A percentile compares a stretch with the other conserved stretches of the same genome.
Evolutionary conservation across 2,888 invertebrate species (phyloP).

Genomic region (Teleiodes luculella): DNA sequence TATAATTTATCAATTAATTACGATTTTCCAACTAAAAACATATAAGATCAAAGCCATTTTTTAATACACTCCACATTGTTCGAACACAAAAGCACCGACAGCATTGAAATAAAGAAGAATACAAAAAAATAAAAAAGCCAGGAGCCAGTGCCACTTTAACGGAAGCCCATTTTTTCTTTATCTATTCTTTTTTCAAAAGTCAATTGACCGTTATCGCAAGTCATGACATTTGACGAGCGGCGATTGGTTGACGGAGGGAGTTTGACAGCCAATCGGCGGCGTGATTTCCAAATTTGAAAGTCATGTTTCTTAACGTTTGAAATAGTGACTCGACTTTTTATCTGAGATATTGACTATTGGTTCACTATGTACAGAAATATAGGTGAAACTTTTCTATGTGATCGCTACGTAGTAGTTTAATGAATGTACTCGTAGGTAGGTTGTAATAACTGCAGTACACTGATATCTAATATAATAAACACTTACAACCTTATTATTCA

Average conservation of each 20-base stretch:
- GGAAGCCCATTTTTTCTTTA: conserved; percentile 63
- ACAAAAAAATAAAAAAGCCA: conserved; percentile 36
- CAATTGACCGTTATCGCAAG: conserved; percentile 67
- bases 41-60: conserved; percentile 3
- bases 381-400: not conserved
- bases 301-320: conserved; percentile 72
- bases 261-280: conserved; percentile 75
- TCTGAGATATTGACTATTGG: not conserved
- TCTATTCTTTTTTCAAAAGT: conserved; percentile 40
- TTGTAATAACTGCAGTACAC: too few species aligned
- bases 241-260: conserved; percentile 65
- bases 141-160: conserved; percentile 70
- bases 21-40: conserved; percentile 7
- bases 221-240: conserved; percentile 74
- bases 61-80: not conserved
- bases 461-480: too few species aligned
- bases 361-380: conserved; percentile 9
- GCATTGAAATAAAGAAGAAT: conserved; percentile 30
- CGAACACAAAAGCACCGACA: conserved; percentile 35
- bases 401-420: not conserved
- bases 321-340: conserved; percentile 54
- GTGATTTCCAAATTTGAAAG: conserved; percentile 67
- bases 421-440: too few species aligned
- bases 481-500: too few species aligned
- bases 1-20: too few species aligned